These are phyloP conservation scores for Marronus borbonicus DNA, from an alignment of 2,888 invertebrate species.

Conservation along the genomic window DNA sequence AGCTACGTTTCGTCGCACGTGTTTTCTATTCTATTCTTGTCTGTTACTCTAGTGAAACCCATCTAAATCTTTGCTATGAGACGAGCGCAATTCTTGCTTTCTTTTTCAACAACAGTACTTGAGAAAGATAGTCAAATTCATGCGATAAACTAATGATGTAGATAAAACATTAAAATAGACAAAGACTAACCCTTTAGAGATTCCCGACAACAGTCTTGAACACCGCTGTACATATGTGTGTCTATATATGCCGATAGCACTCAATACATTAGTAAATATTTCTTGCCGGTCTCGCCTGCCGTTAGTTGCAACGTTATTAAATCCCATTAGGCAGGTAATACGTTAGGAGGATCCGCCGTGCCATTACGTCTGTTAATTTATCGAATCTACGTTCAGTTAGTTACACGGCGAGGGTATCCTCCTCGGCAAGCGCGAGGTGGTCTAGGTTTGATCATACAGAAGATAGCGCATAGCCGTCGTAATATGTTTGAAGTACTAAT, in stretches of 20 bases:
- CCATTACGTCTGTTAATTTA: constrained; percentile 34
- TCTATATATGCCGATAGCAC: neutral
- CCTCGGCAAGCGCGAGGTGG: neutral
- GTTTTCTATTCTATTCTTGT: no score
- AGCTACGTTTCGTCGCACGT: no score
- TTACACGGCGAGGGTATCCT: no score
- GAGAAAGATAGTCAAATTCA: no score
- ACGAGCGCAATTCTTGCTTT: no score
- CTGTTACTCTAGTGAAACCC: no score
- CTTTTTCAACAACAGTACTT: no score
- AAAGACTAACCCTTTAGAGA: neutral
- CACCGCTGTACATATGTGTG: no score
- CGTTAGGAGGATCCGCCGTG: neutral
- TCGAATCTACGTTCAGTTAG: constrained; percentile 12
- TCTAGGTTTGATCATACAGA: neutral
- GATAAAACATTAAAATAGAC: no score
- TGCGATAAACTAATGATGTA: no score
- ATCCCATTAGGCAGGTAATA: constrained; percentile 37
- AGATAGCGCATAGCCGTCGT: constrained; percentile 6
- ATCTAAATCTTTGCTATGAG: no score
- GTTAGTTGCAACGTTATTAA: constrained; percentile 34
- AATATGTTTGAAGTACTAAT: constrained; percentile 6
- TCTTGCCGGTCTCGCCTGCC: constrained; percentile 13
- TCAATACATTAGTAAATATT: constrained; percentile 11
- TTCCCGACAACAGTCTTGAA: neutral